phyloP scores from a whole-genome alignment of 1,140 invertebrate species.

The Antheraea mylitta region DNA sequence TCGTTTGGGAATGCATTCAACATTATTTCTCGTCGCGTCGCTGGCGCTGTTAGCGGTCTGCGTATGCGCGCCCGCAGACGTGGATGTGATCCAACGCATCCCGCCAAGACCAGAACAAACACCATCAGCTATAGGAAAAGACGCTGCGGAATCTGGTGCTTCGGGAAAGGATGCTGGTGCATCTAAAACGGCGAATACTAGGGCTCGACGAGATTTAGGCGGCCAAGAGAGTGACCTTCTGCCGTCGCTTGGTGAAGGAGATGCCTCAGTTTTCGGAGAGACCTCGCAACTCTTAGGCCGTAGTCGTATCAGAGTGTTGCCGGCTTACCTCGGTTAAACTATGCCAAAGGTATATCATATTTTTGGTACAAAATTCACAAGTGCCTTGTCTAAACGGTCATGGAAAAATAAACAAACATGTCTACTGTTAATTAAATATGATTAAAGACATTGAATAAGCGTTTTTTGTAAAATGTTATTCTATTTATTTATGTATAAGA shows the following conservation, averaged over 20 bases:
- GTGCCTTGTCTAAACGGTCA: background rate
- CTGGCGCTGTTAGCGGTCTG: conserved; percentile 59
- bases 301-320: conserved; percentile 62
- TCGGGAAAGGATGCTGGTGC: conserved; percentile 52
- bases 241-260: conserved; percentile 49
- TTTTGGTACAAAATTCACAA: conserved; percentile 9
- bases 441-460: conserved; percentile 18
- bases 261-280: conserved; percentile 55
- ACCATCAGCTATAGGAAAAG: conserved; percentile 69
- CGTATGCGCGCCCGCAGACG: conserved; percentile 52
- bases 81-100: conserved; percentile 64
- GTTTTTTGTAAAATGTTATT: conserved; percentile 12
- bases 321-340: conserved; percentile 61
- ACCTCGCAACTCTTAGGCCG: conserved; percentile 47
- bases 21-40: conserved; percentile 61
- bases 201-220: conserved; percentile 44
- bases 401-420: background rate
- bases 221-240: conserved; percentile 64
- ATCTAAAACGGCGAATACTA: conserved; percentile 36
- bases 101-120: conserved; percentile 56
- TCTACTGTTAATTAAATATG: conserved; percentile 13
- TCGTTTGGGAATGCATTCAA: conserved; percentile 62
- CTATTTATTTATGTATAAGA: background rate
- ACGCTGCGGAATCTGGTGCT: conserved; percentile 62
- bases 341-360: background rate